A percentile compares a stretch with the other conserved stretches of the same genome.
phyloP scores from a whole-genome alignment of 2,888 invertebrate species.

The Cheilosia impressa region DNA sequence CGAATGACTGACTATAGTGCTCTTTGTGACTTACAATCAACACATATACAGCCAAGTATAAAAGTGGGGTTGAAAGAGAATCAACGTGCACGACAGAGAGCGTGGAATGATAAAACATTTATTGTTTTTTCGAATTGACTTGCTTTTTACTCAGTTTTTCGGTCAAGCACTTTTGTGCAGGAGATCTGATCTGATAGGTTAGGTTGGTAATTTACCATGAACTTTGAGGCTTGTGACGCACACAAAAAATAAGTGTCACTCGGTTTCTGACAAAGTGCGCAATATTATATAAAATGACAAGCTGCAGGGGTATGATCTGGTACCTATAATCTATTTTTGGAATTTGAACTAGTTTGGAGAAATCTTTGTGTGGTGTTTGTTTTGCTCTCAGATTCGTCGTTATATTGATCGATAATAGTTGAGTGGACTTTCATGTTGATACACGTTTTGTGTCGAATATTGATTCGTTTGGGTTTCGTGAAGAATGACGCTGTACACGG shows the following conservation, averaged over 20 bases:
- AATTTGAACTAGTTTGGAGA: constrained; percentile 48
- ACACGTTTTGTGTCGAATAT: not conserved
- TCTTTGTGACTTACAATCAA: not conserved
- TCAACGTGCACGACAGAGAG: constrained; percentile 13
- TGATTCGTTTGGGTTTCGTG: constrained; percentile 1
- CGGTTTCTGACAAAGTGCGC: constrained; percentile 19
- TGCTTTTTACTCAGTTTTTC: constrained; percentile 33
- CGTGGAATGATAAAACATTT: constrained; percentile 45
- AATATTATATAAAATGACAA: constrained; percentile 25
- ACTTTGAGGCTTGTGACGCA: constrained; percentile 45
- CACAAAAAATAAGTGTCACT: not conserved
- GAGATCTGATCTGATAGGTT: constrained; percentile 9
- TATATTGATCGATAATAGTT: constrained; percentile 6
- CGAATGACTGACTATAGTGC: not conserved
- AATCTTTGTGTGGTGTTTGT: constrained; percentile 40
- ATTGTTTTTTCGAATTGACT: constrained; percentile 13
- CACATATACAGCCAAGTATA: not conserved
- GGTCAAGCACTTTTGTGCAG: constrained; percentile 32
- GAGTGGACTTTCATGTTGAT: constrained; percentile 24
- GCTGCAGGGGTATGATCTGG: constrained; percentile 41
- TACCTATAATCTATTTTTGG: constrained; percentile 50
- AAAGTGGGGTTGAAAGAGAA: constrained; percentile 20
- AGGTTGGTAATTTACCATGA: constrained; percentile 43
- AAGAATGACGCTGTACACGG: not conserved
- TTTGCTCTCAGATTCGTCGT: constrained; percentile 44